Base-by-base conservation (phyloP, 2,888 invertebrate genomes). In the Drosophila mayaguana region DNA sequence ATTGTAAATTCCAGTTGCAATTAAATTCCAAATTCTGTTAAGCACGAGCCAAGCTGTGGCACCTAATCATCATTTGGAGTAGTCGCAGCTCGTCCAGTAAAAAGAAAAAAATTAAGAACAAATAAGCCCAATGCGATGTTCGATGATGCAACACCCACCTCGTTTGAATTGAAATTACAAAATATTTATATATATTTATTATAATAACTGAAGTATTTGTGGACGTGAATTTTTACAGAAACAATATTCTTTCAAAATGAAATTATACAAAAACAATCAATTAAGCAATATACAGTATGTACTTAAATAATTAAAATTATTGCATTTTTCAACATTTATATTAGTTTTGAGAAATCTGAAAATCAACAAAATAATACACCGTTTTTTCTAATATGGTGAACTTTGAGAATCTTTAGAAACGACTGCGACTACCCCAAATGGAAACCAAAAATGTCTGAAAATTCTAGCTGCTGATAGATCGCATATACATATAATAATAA, bases 1-100 rank as follows among this genome's bases (percentile, higher is more conserved):
- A 80, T 80, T 82, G 79, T 87, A 78, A 73, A 80, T 78, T 87
- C 64, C 72, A 75, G 65, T 80, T 80, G 81, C 71, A 83, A 80
- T 82, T 81, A 66, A 71, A 73, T 81, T 86, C 72, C 71, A 83
- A 50, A 66, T 57, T 63, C 61, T 61, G 56, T 67, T 67, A 51
- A 75, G 67, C 55, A 38, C 50, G 42, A 53, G 60, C 55, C 51
- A 40, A 34, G 63, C 72, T 56, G 72, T 56, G 72, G 55, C 61
- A 43, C 34, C 62, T 51, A 16, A 43, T 25, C 25, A 43, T 48
- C 51, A 56, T 20, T 56, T 62, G 62, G 55, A 32, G 54, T 55
- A 40, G 54, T 55, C 55, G 54, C 36, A 60, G 53, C 42, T 42
- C 32, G 42, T 20, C 36, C 20, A 34, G 40, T 32, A 38, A n/a